Conservation (phyloP, 1,140 invertebrate species). For the Cryptotermes secundus region DNA sequence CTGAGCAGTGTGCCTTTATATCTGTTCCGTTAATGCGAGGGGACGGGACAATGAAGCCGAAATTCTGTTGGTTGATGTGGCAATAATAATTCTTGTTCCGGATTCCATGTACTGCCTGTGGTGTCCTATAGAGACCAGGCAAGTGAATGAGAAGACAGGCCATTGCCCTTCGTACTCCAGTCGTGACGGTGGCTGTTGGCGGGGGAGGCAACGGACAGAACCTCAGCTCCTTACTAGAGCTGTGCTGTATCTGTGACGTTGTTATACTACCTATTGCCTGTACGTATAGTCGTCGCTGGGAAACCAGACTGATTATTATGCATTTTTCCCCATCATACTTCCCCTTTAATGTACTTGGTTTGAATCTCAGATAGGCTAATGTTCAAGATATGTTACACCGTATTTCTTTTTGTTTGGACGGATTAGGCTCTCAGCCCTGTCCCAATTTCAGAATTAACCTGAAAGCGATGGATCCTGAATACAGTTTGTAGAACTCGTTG, state of each 20-base stretch:
- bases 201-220: background rate
- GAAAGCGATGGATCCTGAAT: no score
- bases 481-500: no score
- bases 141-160: background rate
- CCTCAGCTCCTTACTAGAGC: background rate
- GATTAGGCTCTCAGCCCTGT: no score
- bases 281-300: background rate
- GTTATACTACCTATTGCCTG: background rate
- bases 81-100: background rate
- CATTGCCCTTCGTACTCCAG: background rate
- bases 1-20: no score
- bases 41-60: background rate
- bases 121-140: background rate
- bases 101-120: background rate
- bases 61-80: background rate
- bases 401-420: no score
- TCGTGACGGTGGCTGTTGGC: background rate
- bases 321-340: no score
- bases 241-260: background rate
- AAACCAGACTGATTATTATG: no score
- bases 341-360: no score
- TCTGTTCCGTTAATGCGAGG: background rate
- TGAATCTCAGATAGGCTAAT: no score
- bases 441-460: no score
- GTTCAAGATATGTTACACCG: no score